Percentiles rank a stretch among this genome's conserved stretches.
phyloP scores from a whole-genome alignment of 2,888 invertebrate species.

The Adineta ricciae region DNA sequence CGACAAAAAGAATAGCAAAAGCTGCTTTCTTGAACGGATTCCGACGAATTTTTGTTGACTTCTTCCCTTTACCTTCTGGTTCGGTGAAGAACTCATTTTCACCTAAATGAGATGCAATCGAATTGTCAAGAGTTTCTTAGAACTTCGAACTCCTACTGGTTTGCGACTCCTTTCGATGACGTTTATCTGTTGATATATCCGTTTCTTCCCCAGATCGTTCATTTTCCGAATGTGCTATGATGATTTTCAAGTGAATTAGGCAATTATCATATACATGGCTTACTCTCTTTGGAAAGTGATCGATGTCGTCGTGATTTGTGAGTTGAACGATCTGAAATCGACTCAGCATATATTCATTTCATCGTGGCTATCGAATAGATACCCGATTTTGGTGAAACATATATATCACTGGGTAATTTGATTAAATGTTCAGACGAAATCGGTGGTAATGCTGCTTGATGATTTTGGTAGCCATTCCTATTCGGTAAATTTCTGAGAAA shows the following conservation, averaged over 20 bases:
- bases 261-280: too few species aligned
- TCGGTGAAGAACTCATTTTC: background rate
- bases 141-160: background rate
- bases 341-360: too few species aligned
- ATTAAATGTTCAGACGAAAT: background rate
- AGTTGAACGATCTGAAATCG: too few species aligned
- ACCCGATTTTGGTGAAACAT: background rate
- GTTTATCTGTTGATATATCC: background rate
- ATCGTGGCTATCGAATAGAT: too few species aligned
- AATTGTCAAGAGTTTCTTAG: too few species aligned
- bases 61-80: background rate
- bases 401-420: slow-evolving; percentile 6
- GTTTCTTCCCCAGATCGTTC: background rate
- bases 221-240: background rate
- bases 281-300: too few species aligned
- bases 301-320: too few species aligned
- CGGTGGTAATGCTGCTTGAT: background rate
- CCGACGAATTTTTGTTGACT: background rate
- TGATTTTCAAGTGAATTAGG: too few species aligned
- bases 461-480: background rate
- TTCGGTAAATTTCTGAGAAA: background rate
- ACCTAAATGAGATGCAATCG: background rate
- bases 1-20: background rate
- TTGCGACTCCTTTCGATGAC: background rate
- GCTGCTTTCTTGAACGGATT: background rate